Percentiles rank a stretch among this genome's conserved stretches.
Conservation (phyloP, 2,888 invertebrate species). For the Euspilapteryx auroguttella region DNA sequence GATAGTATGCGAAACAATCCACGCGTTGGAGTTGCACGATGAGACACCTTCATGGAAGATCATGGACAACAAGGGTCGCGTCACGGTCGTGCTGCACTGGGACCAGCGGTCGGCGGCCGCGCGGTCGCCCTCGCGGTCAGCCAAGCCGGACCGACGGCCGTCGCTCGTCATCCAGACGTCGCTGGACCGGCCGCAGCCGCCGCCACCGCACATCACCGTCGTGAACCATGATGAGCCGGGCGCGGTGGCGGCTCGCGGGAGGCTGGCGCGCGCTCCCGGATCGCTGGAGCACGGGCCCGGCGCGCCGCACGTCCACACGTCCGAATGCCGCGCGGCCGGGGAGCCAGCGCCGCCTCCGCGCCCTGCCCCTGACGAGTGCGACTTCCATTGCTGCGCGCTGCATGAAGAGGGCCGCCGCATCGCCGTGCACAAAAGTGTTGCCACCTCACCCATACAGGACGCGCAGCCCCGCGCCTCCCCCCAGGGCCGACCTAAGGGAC, state of each 20-base stretch:
- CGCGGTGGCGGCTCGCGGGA: conserved; percentile 56
- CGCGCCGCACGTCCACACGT: conserved; percentile 78
- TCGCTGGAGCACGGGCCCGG: conserved; percentile 60
- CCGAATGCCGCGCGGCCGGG: conserved; percentile 75
- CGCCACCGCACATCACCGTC: conserved; percentile 87
- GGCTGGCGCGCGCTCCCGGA: conserved; percentile 63
- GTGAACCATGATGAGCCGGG: conserved; percentile 92
- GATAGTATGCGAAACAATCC: conserved; percentile 96
- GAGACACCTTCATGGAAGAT: conserved; percentile 98
- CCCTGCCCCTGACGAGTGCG: conserved; percentile 80
- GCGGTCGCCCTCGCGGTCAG: conserved; percentile 49
- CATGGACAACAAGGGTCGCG: conserved; percentile 97
- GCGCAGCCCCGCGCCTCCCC: conserved; percentile 68
- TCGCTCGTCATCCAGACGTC: conserved; percentile 77
- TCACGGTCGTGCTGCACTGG: conserved; percentile 96
- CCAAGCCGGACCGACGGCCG: conserved; percentile 64
- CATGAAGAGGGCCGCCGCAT: conserved; percentile 92
- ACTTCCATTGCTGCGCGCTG: conserved; percentile 93
- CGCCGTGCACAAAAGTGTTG: conserved; percentile 89
- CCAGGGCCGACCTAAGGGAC: conserved; percentile 71
- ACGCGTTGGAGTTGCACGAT: conserved; percentile 93
- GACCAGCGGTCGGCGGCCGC: conserved; percentile 76
- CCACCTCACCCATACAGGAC: conserved; percentile 91
- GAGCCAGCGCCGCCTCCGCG: conserved; percentile 63
- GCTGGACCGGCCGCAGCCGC: conserved; percentile 69